These are phyloP conservation scores for Hydrolagus colliei DNA, from an alignment of 2,797 vertebrate genomes.

Conservation along the genomic window DNA sequence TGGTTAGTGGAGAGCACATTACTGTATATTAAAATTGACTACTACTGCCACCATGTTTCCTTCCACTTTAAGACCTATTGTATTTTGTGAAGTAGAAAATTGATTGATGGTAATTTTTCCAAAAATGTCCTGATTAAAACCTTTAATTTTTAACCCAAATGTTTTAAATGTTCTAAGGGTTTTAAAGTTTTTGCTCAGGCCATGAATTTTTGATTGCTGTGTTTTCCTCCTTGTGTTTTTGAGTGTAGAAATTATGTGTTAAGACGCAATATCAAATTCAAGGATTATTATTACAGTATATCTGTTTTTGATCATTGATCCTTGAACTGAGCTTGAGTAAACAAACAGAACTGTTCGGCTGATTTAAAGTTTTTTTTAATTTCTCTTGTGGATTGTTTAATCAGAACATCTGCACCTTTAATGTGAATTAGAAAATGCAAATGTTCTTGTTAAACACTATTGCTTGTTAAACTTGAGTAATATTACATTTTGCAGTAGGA, in stretches of 20 bases:
- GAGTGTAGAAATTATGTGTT: too few relatives aligned
- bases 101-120: neutral
- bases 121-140: neutral
- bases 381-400: neutral
- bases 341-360: too few relatives aligned
- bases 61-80: neutral
- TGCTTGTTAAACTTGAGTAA: neutral
- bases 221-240: neutral
- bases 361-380: neutral
- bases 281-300: too few relatives aligned
- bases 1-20: neutral
- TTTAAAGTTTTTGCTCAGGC: neutral
- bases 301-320: neutral
- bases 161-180: neutral
- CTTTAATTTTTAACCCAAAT: neutral
- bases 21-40: neutral
- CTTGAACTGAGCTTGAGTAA: neutral
- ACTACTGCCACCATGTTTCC: neutral
- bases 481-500: neutral
- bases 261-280: too few relatives aligned
- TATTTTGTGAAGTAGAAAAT: neutral
- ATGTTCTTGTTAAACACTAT: neutral
- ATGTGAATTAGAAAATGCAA: neutral
- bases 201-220: neutral
- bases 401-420: neutral